These are phyloP conservation scores for Lerista edwardsae DNA, from an alignment of 2,797 vertebrate species.

Conservation along the genomic window DNA sequence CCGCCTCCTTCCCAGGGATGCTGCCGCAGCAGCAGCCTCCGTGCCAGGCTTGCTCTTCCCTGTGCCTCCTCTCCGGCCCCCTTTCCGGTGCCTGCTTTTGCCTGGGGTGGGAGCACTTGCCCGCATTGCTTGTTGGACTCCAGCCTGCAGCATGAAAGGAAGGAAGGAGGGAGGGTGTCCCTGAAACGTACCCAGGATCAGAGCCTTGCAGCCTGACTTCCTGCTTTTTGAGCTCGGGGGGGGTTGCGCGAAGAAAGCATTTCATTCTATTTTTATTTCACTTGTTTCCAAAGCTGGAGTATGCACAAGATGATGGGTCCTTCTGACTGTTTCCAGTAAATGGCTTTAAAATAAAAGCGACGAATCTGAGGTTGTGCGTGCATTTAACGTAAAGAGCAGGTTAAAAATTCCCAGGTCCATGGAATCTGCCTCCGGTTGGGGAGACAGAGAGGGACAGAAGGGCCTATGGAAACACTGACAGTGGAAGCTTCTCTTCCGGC, in stretches of 20 bases:
- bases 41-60: no score
- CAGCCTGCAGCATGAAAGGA: no score
- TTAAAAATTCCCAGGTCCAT: neutral
- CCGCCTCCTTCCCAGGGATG: constrained; percentile 1
- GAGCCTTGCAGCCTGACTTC: neutral
- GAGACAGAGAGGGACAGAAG: neutral
- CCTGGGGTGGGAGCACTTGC: neutral
- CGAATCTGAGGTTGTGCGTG: neutral
- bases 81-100: neutral
- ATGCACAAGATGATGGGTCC: neutral
- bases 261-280: neutral
- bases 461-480: neutral
- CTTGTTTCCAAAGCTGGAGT: neutral
- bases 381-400: neutral
- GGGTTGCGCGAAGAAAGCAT: neutral
- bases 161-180: no score
- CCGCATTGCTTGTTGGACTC: neutral
- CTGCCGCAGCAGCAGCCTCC: neutral
- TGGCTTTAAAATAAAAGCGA: neutral
- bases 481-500: neutral
- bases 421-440: neutral
- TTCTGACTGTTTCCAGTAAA: neutral
- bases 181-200: neutral
- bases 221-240: neutral
- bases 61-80: neutral